A percentile compares a stretch with the other conserved stretches of the same genome.
These are phyloP conservation scores for Pseudomyrmex concolor DNA, from an alignment of 1,140 invertebrate species.

Conservation along the genomic window DNA sequence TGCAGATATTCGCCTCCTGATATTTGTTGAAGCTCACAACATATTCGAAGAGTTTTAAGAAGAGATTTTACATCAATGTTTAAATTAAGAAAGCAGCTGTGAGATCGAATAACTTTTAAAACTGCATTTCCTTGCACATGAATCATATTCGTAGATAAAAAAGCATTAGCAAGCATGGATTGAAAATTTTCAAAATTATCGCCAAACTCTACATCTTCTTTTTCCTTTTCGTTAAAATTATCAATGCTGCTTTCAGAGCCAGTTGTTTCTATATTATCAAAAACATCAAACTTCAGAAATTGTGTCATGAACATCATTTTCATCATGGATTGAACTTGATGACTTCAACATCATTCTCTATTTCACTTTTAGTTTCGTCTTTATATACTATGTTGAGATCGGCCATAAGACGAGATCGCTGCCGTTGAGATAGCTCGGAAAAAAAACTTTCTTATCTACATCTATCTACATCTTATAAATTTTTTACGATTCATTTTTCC, in stretches of 20 bases:
- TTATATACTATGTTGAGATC: too few species aligned
- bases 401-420: too few species aligned
- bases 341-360: too few species aligned
- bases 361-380: too few species aligned
- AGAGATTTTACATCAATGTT: constrained; percentile 1
- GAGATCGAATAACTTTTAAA: neutral
- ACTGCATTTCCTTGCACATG: neutral
- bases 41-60: neutral
- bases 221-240: neutral
- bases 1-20: constrained; percentile 9
- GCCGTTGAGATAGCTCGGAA: too few species aligned
- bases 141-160: constrained; percentile 1
- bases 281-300: neutral
- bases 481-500: too few species aligned
- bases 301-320: constrained; percentile 1
- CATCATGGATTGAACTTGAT: neutral
- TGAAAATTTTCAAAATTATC: constrained; percentile 10
- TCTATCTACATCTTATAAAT: too few species aligned
- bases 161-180: neutral
- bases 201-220: neutral
- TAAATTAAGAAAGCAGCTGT: constrained; percentile 7
- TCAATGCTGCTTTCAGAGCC: neutral
- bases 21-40: constrained; percentile 7
- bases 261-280: neutral
- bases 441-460: too few species aligned